phyloP scores from a whole-genome alignment of 2,888 invertebrate species.

The Caenorhabditis japonica region DNA sequence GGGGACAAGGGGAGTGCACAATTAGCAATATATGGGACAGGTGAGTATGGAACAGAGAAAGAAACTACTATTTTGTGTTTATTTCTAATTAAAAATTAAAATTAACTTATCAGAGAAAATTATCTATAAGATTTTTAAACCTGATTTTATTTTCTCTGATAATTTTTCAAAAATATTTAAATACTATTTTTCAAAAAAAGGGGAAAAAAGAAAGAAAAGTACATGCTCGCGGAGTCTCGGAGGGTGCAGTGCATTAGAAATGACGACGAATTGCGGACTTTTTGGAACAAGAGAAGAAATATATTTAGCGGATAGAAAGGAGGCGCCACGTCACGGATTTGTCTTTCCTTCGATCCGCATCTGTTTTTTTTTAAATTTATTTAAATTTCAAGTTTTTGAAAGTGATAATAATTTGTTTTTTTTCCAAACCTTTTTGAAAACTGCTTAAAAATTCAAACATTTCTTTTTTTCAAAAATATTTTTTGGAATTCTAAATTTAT shows the following conservation, averaged over 20 bases:
- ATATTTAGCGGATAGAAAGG: background rate
- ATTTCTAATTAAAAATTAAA: background rate
- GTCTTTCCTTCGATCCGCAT: constrained; percentile 13
- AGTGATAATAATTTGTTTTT: background rate
- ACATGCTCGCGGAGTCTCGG: background rate
- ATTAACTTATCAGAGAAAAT: too few species aligned
- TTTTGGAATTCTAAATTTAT: too few species aligned
- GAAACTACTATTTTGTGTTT: too few species aligned
- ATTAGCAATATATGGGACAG: background rate
- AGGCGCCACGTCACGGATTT: constrained; percentile 16
- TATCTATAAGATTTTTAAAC: too few species aligned
- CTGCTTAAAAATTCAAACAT: too few species aligned
- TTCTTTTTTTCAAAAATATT: background rate
- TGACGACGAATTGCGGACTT: constrained; percentile 28
- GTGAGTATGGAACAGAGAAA: constrained; percentile 15
- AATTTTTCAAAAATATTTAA: too few species aligned
- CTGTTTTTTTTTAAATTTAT: constrained; percentile 3
- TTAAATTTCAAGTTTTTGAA: background rate
- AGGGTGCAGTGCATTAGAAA: background rate
- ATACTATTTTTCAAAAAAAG: background rate
- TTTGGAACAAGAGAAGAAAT: too few species aligned
- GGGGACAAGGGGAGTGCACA: background rate
- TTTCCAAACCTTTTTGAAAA: constrained; percentile 1
- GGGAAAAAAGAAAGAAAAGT: background rate
- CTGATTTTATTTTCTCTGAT: too few species aligned